Evolutionary conservation across 2,888 invertebrate species (phyloP), one percentile per base, ranked within the genome.

Genomic region (Chloroclysta siterata): DNA sequence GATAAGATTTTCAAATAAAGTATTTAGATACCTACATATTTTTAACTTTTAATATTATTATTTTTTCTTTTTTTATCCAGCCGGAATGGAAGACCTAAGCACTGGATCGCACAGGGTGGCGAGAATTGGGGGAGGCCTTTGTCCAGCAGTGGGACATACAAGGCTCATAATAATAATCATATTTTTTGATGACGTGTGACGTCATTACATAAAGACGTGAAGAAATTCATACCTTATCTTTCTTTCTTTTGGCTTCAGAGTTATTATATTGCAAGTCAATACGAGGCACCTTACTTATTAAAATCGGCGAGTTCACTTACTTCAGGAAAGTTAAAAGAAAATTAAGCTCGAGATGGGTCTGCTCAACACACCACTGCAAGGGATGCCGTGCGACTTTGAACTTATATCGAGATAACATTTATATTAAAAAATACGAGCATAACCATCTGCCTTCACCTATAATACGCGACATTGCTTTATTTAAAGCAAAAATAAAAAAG

Each of bases 311-410:
- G 5, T 56, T 28, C 15, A 61, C 58, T 8, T 66, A 17, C 50
- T 53, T 51, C 14, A 61, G 44, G 42, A 54, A 61, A 29, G 14
- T 42, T 15, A 44, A 29, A 0, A 59, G 15, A 4, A 58, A 17
- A 36, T 57, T 33, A 53, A 69, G 53, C 44, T 52, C 60, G 42
- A n/a, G 17, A 50, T 52, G 61, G 61, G n/a, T 44, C 4, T 61
- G 56, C 39, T 62, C 61, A n/a, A 62, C 61, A 5, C 62, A 64
- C 10, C 52, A 50, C 29, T 48, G 39, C 8, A 60, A 58, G 6
- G 51, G 54, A 11, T 69, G 69, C 28, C 33, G 53, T n/a, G 63
- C 57, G 5, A 44, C 8, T 14, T 51, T 44, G 4, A 10, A 14
- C 33, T 51, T 51, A 8, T 29, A 10, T 5, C 44, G 36, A 0